A percentile compares a stretch with the other conserved stretches of the same genome.
These are phyloP conservation scores for Fregetta grallaria DNA, from an alignment of 2,113 vertebrate genomes.

Conservation along the genomic window DNA sequence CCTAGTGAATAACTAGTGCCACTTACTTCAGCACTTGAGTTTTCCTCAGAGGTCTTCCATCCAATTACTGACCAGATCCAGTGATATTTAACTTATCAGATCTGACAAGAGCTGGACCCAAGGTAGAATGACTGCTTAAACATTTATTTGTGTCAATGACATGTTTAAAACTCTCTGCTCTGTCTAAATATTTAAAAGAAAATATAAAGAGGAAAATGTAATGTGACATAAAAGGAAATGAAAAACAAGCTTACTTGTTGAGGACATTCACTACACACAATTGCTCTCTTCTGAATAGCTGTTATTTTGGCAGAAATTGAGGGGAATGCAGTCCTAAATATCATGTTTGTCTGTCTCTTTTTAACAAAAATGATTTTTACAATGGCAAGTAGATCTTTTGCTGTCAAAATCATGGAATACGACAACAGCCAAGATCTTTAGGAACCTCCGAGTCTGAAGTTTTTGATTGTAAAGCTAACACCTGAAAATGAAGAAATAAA, in stretches of 20 bases:
- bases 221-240: constrained; percentile 58
- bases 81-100: constrained; percentile 56
- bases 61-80: constrained; percentile 64
- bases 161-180: constrained; percentile 58
- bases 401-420: background rate
- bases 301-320: constrained; percentile 50
- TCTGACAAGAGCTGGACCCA: constrained; percentile 66
- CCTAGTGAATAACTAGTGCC: constrained; percentile 44
- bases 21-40: constrained; percentile 42
- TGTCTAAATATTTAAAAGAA: constrained; percentile 68
- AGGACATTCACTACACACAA: constrained; percentile 28
- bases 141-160: constrained; percentile 72
- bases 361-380: background rate
- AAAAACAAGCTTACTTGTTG: constrained; percentile 40
- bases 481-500: background rate
- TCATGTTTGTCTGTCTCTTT: background rate
- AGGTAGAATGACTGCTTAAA: constrained; percentile 68
- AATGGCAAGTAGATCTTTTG: constrained; percentile 10
- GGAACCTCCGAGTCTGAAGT: background rate
- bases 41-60: constrained; percentile 63
- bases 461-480: background rate
- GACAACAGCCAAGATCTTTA: constrained; percentile 8
- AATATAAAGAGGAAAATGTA: constrained; percentile 58
- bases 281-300: constrained; percentile 49
- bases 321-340: background rate